Base-by-base conservation (phyloP, 2,797 vertebrate species). In the Telmatherina bonti region DNA sequence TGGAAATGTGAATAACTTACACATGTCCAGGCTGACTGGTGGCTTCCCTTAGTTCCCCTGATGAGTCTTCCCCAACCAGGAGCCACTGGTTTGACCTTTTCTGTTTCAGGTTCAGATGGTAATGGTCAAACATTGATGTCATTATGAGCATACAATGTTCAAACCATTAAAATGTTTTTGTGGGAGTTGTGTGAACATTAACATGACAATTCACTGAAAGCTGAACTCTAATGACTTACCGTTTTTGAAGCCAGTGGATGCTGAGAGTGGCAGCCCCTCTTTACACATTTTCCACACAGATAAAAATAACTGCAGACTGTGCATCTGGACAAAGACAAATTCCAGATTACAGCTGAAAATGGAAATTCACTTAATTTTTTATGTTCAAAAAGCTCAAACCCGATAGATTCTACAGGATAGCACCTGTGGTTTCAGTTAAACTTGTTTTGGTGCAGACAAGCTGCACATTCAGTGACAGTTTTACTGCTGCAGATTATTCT, bases 41-140 rank as follows among this genome's bases (percentile, higher is more conserved):
- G 0, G 57, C 67, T 52, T 70, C 35, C 8, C 8, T 62, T 60
- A 60, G 30, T 76, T 66, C 55, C 27, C 36, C 38, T 1, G 16
- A 35, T 7, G 67, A 10, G 26, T 41, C 33, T n/a, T 81, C 72
- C 33, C 55, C 63, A 59, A 86, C 62, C 18, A 57, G 65, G 53
- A 22, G 79, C 94, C 94, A 95, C 56, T 62, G 82, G 36, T 94
- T 92, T 70, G 86, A 93, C 78, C 95, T 93, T 74, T 90, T 95
- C 94, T 96, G 79, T 74, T 38, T 8, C 1, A 41, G 35, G n/a
- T 26, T 56, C 9, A 64, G 26, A 53, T 33, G 36, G 15, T 38
- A 38, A 41, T 18, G 38, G 5, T 41, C 4, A 41, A 41, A 18
- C 1, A 18, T 41, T 0, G 4, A 2, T 15, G 12, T 38, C 4